phyloP scores from a whole-genome alignment of 1,140 invertebrate genomes.

The Diorhabda carinulata region DNA sequence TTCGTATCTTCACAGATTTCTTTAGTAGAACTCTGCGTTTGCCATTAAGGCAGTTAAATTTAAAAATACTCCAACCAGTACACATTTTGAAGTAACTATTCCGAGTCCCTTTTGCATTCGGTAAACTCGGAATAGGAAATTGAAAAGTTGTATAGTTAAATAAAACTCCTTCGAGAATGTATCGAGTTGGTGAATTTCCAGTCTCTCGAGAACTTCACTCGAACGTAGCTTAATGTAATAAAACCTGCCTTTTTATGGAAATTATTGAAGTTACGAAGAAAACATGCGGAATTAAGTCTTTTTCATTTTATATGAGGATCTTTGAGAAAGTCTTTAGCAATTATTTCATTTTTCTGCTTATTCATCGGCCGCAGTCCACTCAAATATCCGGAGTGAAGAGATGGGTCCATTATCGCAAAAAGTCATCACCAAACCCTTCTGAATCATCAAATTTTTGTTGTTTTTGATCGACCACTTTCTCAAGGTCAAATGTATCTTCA shows the following conservation, averaged over 20 bases:
- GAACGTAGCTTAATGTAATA: conserved; percentile 30
- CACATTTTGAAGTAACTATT: conserved; percentile 2
- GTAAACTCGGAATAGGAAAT: conserved; percentile 33
- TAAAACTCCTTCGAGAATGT: conserved; percentile 32
- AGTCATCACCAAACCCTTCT: too few relatives aligned
- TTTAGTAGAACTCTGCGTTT: too few relatives aligned
- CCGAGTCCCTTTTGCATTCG: not conserved
- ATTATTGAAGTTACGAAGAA: conserved; percentile 19
- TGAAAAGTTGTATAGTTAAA: conserved; percentile 39
- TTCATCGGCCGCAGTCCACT: too few relatives aligned
- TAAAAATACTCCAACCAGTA: not conserved
- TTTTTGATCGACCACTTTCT: too few relatives aligned
- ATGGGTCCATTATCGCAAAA: too few relatives aligned
- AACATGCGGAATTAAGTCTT: not conserved
- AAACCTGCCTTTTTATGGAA: conserved; percentile 35
- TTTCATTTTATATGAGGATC: not conserved
- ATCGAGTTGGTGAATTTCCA: conserved; percentile 25
- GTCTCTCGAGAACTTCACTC: conserved; percentile 25
- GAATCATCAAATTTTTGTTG: too few relatives aligned
- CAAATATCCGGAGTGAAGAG: too few relatives aligned
- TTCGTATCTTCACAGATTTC: too few relatives aligned
- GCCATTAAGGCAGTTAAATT: not conserved
- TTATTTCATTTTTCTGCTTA: too few relatives aligned
- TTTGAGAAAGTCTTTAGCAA: too few relatives aligned
- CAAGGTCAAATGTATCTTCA: too few relatives aligned